Evolutionary conservation across 2,888 invertebrate genomes (phyloP).

Genomic region (Andrena marginata): DNA sequence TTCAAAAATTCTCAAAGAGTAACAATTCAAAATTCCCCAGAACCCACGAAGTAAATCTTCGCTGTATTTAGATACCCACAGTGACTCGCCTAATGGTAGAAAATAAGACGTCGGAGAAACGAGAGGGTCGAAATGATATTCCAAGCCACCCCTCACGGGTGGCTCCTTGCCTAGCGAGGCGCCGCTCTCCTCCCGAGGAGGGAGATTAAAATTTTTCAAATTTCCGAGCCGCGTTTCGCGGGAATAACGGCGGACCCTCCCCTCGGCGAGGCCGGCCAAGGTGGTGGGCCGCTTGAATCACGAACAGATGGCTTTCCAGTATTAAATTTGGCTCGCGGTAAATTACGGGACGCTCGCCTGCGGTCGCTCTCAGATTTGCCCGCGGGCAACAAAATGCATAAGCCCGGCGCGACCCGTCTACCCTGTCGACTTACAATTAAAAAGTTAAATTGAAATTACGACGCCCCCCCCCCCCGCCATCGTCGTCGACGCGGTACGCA

Average conservation of each 20-base stretch:
- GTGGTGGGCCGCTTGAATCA: constrained; percentile 48
- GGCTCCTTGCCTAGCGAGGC: not conserved
- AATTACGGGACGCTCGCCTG: constrained; percentile 60
- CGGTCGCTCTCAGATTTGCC: constrained; percentile 36
- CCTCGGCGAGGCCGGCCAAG: constrained; percentile 12
- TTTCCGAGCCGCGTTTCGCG: constrained; percentile 23
- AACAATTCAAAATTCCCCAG: no score
- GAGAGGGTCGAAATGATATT: not conserved
- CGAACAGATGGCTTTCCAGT: constrained; percentile 65
- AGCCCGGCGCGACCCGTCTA: constrained; percentile 57
- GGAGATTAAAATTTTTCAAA: constrained; percentile 56
- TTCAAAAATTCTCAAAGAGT: not conserved
- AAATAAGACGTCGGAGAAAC: not conserved
- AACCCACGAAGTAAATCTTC: not conserved
- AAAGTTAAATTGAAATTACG: constrained; percentile 74
- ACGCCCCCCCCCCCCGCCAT: constrained; percentile 35
- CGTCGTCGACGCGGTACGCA: constrained; percentile 14
- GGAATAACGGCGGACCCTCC: constrained; percentile 26
- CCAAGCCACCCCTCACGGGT: not conserved
- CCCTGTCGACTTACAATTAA: constrained; percentile 71
- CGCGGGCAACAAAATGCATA: constrained; percentile 61
- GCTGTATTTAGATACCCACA: no score
- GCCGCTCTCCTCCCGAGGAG: not conserved
- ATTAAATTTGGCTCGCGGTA: constrained; percentile 70
- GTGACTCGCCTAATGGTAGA: not conserved